Conservation (phyloP, 2,888 invertebrate genomes). For the Ormyrus thymus region DNA sequence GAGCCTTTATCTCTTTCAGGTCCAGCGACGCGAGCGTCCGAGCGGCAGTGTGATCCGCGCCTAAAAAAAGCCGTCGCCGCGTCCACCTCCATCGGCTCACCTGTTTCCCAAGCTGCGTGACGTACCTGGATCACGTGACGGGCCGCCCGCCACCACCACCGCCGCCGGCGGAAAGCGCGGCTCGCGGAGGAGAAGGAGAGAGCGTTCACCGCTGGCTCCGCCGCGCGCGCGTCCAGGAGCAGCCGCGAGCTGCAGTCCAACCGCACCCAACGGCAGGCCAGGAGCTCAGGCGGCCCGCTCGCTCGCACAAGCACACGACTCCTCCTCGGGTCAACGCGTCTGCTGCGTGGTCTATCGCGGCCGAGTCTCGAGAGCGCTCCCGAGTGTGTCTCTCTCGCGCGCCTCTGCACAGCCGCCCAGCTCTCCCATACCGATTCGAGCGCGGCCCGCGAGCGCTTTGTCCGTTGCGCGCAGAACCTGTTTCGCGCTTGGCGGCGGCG, state of each 20-base stretch:
- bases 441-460: not conserved
- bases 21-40: not conserved
- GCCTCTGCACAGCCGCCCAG: not conserved
- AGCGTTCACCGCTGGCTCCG: slow-evolving; percentile 48
- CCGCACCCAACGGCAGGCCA: slow-evolving; percentile 72
- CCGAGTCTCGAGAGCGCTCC: not conserved
- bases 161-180: not conserved
- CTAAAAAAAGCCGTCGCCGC: not conserved
- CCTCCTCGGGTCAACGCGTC: not conserved
- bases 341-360: not conserved
- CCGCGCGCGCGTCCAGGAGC: slow-evolving; percentile 46
- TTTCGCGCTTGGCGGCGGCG: slow-evolving; percentile 5
- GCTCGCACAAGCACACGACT: not conserved
- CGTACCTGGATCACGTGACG: slow-evolving; percentile 71
- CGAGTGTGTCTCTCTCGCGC: not conserved
- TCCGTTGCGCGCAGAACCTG: slow-evolving; percentile 15
- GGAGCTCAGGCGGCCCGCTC: slow-evolving; percentile 56
- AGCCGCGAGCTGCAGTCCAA: slow-evolving; percentile 61
- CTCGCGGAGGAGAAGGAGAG: slow-evolving; percentile 3
- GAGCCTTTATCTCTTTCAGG: not conserved
- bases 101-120: slow-evolving; percentile 74
- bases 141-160: slow-evolving; percentile 22
- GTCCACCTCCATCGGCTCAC: slow-evolving; percentile 58
- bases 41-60: too few species aligned
- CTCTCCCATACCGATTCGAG: not conserved